phyloP scores from a whole-genome alignment of 1,140 invertebrate genomes.

The Aporrectodea caliginosa region DNA sequence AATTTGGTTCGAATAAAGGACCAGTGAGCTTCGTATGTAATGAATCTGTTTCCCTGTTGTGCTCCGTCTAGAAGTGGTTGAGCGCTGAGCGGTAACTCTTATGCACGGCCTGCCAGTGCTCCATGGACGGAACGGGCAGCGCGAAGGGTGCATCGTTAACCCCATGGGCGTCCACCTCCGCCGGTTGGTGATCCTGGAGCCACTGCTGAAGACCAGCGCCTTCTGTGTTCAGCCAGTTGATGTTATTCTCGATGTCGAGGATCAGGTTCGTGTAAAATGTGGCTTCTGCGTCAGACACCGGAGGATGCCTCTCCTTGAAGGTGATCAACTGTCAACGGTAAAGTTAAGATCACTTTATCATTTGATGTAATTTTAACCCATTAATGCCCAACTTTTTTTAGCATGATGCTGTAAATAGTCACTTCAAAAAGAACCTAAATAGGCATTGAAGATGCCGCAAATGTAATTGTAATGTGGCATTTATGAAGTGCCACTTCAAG shows the following conservation, averaged over 20 bases:
- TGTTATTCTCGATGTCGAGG: neutral
- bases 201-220: neutral
- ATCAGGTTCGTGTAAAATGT: neutral
- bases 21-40: too few relatives aligned
- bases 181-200: neutral
- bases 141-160: neutral
- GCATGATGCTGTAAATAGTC: too few relatives aligned
- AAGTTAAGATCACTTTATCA: too few relatives aligned
- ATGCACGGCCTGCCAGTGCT: neutral
- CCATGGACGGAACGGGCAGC: neutral
- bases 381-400: too few relatives aligned
- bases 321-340: neutral
- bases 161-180: neutral
- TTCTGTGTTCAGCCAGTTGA: neutral
- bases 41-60: too few relatives aligned
- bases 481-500: too few relatives aligned
- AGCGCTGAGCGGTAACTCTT: neutral
- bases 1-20: too few relatives aligned
- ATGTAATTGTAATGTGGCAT: too few relatives aligned
- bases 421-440: too few relatives aligned
- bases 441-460: too few relatives aligned
- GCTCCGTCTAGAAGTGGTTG: neutral
- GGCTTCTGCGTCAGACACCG: neutral
- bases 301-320: neutral
- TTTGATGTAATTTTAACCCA: too few relatives aligned